Conservation (phyloP, 2,797 vertebrate species). For the Mastacembelus armatus region DNA sequence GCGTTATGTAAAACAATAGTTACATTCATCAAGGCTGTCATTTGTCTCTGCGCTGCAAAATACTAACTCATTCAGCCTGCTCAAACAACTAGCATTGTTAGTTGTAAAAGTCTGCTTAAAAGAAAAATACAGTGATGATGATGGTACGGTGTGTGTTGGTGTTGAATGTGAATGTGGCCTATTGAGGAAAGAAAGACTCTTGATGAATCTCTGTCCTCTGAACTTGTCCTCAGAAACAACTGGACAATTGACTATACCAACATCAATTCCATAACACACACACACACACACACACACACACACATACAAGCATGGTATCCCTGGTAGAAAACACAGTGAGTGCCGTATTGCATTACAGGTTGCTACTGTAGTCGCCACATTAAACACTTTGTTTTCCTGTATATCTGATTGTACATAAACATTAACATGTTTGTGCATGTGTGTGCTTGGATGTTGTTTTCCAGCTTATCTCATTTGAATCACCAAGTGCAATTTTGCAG, state of each 20-base stretch:
- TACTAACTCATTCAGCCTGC: background rate
- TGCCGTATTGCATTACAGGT: conserved; percentile 1
- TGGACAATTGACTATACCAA: conserved; percentile 2
- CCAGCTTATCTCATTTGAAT: background rate
- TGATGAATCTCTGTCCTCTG: conserved; percentile 28
- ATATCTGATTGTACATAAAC: background rate
- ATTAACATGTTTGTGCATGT: background rate
- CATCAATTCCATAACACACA: background rate
- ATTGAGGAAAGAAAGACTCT: conserved; percentile 21
- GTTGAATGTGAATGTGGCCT: conserved; percentile 25
- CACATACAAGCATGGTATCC: conserved; percentile 2
- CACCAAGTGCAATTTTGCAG: background rate
- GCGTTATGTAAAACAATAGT: conserved; percentile 3
- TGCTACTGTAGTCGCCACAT: conserved; percentile 6
- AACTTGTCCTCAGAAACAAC: conserved; percentile 8
- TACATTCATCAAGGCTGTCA: background rate
- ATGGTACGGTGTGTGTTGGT: conserved; percentile 5
- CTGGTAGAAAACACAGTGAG: conserved; percentile 14
- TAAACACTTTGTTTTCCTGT: conserved; percentile 13
- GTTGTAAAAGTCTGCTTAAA: background rate
- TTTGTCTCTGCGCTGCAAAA: conserved; percentile 12
- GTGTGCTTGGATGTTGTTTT: background rate
- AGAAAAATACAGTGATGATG: background rate
- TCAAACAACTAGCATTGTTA: conserved; percentile 17
- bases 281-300: conserved; percentile 9